Evolutionary conservation across 2,888 invertebrate genomes (phyloP).

Genomic region (Ormyrus nitidulus): DNA sequence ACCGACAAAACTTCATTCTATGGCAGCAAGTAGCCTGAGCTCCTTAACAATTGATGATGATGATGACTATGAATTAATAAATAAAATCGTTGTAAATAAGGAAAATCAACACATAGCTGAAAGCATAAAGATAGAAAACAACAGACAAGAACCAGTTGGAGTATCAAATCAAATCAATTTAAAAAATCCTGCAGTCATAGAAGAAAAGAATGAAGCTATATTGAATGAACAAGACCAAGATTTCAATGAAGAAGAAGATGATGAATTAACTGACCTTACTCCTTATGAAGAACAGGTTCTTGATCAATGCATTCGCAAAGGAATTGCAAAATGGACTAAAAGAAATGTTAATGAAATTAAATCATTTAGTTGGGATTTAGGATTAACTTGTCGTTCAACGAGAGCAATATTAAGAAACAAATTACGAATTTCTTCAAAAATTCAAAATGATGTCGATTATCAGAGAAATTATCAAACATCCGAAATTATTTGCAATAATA

Average conservation of each 20-base stretch:
- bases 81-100: constrained; percentile 44
- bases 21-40: constrained; percentile 90
- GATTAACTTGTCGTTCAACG: constrained; percentile 46
- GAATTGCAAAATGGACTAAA: constrained; percentile 77
- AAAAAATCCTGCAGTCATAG: background rate
- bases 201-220: constrained; percentile 7
- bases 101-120: constrained; percentile 32
- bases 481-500: constrained; percentile 6
- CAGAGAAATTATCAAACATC: background rate
- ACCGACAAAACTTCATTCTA: constrained; percentile 84
- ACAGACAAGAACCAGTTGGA: constrained; percentile 32
- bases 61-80: constrained; percentile 50
- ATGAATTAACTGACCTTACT: constrained; percentile 76
- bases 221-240: constrained; percentile 26
- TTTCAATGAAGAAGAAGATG: constrained; percentile 64
- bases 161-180: constrained; percentile 8
- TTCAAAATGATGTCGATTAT: constrained; percentile 16
- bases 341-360: constrained; percentile 44
- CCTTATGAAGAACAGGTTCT: constrained; percentile 76
- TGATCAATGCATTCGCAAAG: constrained; percentile 82
- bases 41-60: constrained; percentile 91
- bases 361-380: constrained; percentile 52
- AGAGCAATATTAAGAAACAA: constrained; percentile 36
- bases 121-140: constrained; percentile 17
- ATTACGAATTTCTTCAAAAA: constrained; percentile 23